Percentiles rank a stretch among this genome's conserved stretches.
These are phyloP conservation scores for Amblyopsis hoosieri DNA, from an alignment of 2,797 vertebrate genomes.

Conservation along the genomic window DNA sequence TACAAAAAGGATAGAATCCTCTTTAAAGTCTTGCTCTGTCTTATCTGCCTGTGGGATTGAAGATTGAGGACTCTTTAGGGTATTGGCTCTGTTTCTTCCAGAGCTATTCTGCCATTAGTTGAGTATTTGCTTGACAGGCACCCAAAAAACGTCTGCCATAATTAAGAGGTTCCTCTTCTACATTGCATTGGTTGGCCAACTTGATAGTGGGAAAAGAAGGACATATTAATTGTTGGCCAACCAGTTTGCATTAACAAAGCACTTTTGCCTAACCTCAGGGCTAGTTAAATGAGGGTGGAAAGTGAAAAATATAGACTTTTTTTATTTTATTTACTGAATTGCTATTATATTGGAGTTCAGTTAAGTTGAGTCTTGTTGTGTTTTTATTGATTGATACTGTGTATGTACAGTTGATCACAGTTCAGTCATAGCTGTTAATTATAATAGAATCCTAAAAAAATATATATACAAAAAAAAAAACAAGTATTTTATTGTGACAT, in stretches of 20 bases:
- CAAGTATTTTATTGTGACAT: slow-evolving; percentile 48
- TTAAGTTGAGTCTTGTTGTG: slow-evolving; percentile 40
- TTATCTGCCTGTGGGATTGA: neutral
- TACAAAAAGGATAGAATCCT: too few species aligned
- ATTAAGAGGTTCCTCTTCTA: neutral
- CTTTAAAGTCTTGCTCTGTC: neutral
- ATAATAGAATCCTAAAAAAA: slow-evolving; percentile 34
- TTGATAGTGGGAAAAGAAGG: slow-evolving; percentile 39
- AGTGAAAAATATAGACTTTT: slow-evolving; percentile 57
- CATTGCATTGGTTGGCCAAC: slow-evolving; percentile 7
- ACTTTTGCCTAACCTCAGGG: slow-evolving; percentile 62
- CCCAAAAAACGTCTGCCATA: slow-evolving; percentile 4
- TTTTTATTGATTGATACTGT: slow-evolving; percentile 49
- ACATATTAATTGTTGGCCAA: slow-evolving; percentile 39
- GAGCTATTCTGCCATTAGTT: slow-evolving; percentile 30
- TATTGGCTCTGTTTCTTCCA: neutral
- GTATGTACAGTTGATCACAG: slow-evolving; percentile 58
- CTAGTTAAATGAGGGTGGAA: slow-evolving; percentile 31
- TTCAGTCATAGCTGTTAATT: slow-evolving; percentile 55
- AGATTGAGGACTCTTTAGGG: neutral
- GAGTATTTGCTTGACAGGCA: neutral
- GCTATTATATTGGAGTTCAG: slow-evolving; percentile 44
- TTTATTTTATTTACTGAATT: slow-evolving; percentile 52
- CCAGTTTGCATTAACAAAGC: slow-evolving; percentile 49
- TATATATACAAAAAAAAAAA: slow-evolving; percentile 1